Evolutionary conservation across 2,797 vertebrate species (phyloP), one percentile per base, ranked within the genome.

Genomic region (Petrocephalus sullivani): DNA sequence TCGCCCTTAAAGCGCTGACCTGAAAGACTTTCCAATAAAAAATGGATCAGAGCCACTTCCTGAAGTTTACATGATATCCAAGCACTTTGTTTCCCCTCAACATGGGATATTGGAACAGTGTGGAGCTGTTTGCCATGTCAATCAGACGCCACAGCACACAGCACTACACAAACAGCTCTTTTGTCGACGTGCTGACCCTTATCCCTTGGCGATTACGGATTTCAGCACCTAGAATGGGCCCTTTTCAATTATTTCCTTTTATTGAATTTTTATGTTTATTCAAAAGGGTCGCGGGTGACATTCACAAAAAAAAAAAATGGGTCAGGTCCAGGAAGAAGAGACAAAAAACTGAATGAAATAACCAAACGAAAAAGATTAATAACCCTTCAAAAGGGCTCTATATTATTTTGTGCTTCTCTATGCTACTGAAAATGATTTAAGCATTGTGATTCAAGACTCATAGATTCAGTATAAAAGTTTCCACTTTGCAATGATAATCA

Each of bases 91-190:
- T 88, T 78, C 21, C 60, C 88, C 90, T 88, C 89, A 91, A 91
- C 89, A 90, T 0, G 90, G 89, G 89, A 91, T 92, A 94, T 91
- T 88, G 93, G 93, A 94, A 91, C 89, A 94, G 90, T 88, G 88
- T 28, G 67, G 88, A 92, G 92, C 87, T 95, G 93, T 95, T 95
- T 94, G 94, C 92, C 81, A 82, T 92, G 93, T 91, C 95, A 94
- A 91, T 95, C 95, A 95, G 84, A 89, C 93, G 93, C 94, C 95
- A 94, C 37, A 93, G 92, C 89, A 90, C 19, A 82, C 56, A 89
- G 89, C 82, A 90, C 92, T 93, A 89, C 91, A 91, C 94, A 95
- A 95, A 94, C 87, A 93, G 14, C 56, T 14, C 85, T 61, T 87
- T 87, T 89, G 88, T 89, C 12, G 23, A 2, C 9, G 0, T 61